Conservation (phyloP, 1,140 invertebrate species). For the Cylas formicarius region DNA sequence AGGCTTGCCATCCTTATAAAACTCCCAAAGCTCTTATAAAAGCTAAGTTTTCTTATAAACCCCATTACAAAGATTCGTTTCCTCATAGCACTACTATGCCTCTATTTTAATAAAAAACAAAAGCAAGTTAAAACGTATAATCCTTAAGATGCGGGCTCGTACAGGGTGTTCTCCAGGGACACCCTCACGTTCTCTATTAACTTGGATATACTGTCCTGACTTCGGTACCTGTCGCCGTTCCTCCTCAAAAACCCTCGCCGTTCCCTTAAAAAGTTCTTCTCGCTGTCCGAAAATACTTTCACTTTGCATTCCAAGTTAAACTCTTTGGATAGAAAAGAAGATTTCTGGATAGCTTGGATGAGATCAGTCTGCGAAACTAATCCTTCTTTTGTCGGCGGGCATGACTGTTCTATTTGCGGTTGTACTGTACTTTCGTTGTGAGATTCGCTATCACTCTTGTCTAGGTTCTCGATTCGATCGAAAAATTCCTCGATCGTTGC, state of each 20-base stretch:
- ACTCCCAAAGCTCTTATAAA: too few relatives aligned
- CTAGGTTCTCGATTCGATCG: constrained; percentile 3
- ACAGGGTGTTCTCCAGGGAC: constrained; percentile 13
- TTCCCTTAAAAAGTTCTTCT: constrained; percentile 4
- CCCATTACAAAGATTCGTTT: too few relatives aligned
- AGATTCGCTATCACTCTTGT: constrained; percentile 1
- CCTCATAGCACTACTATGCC: too few relatives aligned
- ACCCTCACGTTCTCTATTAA: constrained; percentile 10
- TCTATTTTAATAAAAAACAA: too few relatives aligned
- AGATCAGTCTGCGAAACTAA: too few relatives aligned
- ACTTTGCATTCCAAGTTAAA: constrained; percentile 9
- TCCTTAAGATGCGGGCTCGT: constrained; percentile 8
- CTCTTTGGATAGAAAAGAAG: constrained; percentile 17
- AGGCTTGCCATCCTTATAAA: too few relatives aligned
- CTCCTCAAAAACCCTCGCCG: not conserved
- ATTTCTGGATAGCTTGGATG: constrained; percentile 8
- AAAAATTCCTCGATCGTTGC: constrained; percentile 14
- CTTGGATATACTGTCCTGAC: constrained; percentile 7
- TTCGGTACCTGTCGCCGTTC: not conserved
- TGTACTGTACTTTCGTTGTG: not conserved
- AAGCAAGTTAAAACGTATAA: constrained; percentile 2
- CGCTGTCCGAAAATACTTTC: constrained; percentile 17
- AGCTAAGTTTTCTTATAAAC: too few relatives aligned
- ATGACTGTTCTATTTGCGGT: not conserved
- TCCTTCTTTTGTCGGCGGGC: too few relatives aligned